These are phyloP conservation scores for Liodrosophila aerea DNA, from an alignment of 2,888 invertebrate species.

Conservation along the genomic window DNA sequence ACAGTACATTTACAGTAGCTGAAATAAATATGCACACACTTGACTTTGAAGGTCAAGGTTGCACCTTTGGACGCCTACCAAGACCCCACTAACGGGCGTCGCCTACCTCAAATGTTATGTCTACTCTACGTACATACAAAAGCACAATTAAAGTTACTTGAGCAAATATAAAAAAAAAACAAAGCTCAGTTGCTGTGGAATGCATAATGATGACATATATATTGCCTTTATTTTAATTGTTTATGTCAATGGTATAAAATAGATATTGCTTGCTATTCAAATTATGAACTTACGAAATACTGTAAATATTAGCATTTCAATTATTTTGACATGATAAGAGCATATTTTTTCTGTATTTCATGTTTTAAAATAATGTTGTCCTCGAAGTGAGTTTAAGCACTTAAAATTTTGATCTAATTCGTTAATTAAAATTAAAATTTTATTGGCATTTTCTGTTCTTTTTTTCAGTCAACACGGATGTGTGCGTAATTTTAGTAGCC, in stretches of 20 bases:
- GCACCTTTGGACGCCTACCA: constrained; percentile 35
- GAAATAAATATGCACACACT: constrained; percentile 26
- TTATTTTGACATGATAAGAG: too few relatives aligned
- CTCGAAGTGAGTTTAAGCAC: too few relatives aligned
- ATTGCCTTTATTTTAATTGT: constrained; percentile 28
- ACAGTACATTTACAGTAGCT: not conserved
- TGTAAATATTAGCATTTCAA: too few relatives aligned
- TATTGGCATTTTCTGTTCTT: constrained; percentile 51
- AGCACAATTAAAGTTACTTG: too few relatives aligned
- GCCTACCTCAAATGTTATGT: constrained; percentile 4
- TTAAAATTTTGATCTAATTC: too few relatives aligned
- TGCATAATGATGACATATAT: constrained; percentile 35
- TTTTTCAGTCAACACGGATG: constrained; percentile 60
- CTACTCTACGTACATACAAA: not conserved
- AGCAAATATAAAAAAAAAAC: too few relatives aligned
- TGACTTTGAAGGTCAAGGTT: constrained; percentile 71
- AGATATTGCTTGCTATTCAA: not conserved
- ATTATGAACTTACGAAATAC: not conserved
- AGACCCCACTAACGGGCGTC: constrained; percentile 44
- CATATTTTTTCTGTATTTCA: too few relatives aligned
- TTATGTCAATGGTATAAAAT: constrained; percentile 8
- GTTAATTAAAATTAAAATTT: constrained; percentile 21
- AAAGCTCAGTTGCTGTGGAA: constrained; percentile 5
- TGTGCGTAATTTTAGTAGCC: constrained; percentile 34
- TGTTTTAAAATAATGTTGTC: too few relatives aligned